These are phyloP conservation scores for Tringa solitaria DNA, from an alignment of 2,113 vertebrate genomes.

Conservation along the genomic window DNA sequence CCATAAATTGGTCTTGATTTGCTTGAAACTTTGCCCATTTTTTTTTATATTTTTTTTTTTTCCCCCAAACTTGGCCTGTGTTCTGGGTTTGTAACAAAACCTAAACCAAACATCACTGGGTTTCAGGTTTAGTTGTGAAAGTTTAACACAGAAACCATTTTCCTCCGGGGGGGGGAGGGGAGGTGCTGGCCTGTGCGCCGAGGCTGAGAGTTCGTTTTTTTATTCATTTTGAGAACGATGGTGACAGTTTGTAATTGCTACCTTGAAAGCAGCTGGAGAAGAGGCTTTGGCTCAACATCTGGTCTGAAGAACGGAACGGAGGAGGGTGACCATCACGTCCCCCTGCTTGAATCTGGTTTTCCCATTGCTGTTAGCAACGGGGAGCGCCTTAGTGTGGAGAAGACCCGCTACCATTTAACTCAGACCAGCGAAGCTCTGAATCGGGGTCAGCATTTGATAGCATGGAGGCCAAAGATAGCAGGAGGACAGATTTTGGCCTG, in stretches of 20 bases:
- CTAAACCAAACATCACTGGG: conserved; percentile 57
- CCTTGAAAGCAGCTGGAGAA: not conserved
- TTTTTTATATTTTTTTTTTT: not conserved
- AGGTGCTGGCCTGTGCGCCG: not conserved
- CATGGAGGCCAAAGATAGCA: conserved; percentile 37
- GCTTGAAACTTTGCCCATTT: conserved; percentile 41
- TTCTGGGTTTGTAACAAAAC: conserved; percentile 60
- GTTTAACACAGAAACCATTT: conserved; percentile 60
- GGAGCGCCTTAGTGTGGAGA: not conserved
- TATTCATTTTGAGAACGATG: not conserved
- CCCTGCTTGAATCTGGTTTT: not conserved
- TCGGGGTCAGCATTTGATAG: conserved; percentile 35
- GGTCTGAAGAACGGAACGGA: not conserved
- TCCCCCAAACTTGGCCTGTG: conserved; percentile 3
- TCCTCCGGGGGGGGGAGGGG: not conserved
- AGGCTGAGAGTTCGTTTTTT: not conserved
- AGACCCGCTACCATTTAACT: not conserved
- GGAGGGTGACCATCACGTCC: not conserved
- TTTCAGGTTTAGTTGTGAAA: conserved; percentile 58
- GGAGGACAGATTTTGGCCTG: conserved; percentile 33
- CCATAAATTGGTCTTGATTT: conserved; percentile 48
- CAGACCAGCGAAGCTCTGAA: not conserved
- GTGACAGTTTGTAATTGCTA: not conserved
- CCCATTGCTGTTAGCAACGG: not conserved
- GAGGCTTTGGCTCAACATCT: not conserved